Evolutionary conservation across 2,888 invertebrate species (phyloP).

Genomic region (Polydrusus cervinus): DNA sequence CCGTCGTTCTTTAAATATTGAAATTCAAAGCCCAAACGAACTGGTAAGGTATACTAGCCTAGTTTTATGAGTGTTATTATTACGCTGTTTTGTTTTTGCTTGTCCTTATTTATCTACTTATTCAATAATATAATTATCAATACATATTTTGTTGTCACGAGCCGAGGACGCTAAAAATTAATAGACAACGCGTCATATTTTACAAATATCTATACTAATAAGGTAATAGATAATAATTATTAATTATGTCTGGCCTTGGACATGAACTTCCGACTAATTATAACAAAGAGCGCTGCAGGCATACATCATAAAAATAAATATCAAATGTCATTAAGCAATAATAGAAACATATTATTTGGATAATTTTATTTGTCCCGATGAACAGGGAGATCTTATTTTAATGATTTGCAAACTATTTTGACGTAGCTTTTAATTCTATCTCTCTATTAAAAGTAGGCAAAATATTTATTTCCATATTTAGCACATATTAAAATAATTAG

Average conservation of each 20-base stretch:
- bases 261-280: conserved; percentile 29
- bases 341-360: conserved; percentile 10
- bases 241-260: conserved; percentile 15
- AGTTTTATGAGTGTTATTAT: too few relatives aligned
- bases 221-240: conserved; percentile 24
- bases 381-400: neutral
- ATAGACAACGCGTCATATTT: conserved; percentile 1
- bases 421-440: neutral
- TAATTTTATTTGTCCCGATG: conserved; percentile 11
- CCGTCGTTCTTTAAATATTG: too few relatives aligned
- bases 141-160: too few relatives aligned
- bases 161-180: too few relatives aligned
- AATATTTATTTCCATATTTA: conserved; percentile 11
- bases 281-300: conserved; percentile 3
- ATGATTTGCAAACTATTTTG: conserved; percentile 12
- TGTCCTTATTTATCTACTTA: too few relatives aligned
- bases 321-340: conserved; percentile 22
- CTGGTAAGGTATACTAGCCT: too few relatives aligned
- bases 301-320: conserved; percentile 14
- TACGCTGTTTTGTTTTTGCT: too few relatives aligned
- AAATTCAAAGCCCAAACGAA: too few relatives aligned
- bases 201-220: conserved; percentile 14
- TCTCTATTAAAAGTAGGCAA: neutral
- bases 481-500: conserved; percentile 2
- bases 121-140: too few relatives aligned